Evolutionary conservation across 2,888 invertebrate genomes (phyloP).

Genomic region (Idaea biselata): DNA sequence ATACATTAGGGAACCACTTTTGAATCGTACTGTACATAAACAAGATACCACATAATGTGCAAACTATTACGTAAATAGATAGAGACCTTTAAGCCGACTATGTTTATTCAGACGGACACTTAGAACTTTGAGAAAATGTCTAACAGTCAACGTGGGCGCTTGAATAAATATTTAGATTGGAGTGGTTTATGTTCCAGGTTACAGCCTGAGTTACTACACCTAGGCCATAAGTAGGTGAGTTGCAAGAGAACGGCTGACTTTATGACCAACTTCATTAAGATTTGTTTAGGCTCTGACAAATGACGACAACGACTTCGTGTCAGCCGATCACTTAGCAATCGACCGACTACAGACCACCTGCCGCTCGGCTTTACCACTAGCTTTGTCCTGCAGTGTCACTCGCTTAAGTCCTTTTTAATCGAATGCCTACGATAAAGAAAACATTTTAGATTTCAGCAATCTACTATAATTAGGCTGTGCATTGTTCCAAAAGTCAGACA

Average conservation of each 20-base stretch:
- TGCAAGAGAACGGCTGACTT: not conserved
- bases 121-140: constrained; percentile 41
- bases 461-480: no score
- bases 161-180: constrained; percentile 29
- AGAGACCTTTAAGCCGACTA: constrained; percentile 15
- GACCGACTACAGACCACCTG: not conserved
- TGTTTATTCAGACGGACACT: constrained; percentile 36
- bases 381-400: no score
- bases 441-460: no score
- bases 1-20: no score
- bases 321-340: not conserved
- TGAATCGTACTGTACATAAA: constrained; percentile 7
- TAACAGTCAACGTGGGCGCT: constrained; percentile 34
- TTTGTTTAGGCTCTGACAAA: not conserved
- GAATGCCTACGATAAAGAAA: no score
- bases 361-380: no score
- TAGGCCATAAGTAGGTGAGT: not conserved
- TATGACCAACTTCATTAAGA: not conserved
- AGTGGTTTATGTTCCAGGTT: constrained; percentile 5
- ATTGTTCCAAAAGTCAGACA: no score
- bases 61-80: not conserved
- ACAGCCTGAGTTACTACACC: constrained; percentile 1
- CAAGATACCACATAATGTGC: constrained; percentile 8
- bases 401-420: no score
- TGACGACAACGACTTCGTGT: not conserved